Evolutionary conservation across 2,797 vertebrate species (phyloP), one percentile per base, ranked within the genome.

Genomic region (Sebastes vulpes): DNA sequence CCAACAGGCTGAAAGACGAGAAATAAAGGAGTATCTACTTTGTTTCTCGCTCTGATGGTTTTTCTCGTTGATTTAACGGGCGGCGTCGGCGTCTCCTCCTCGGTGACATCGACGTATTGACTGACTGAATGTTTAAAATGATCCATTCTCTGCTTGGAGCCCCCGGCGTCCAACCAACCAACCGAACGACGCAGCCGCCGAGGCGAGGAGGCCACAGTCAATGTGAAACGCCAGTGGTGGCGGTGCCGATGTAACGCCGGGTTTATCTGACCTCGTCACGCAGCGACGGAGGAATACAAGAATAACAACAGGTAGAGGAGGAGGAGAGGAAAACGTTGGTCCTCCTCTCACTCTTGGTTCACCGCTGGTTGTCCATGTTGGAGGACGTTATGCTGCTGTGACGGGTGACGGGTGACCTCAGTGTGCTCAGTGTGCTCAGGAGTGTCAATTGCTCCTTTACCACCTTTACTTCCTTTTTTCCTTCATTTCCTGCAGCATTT

Each of bases 41-140:
- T 21, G 58, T 74, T 75, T 58, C 52, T 69, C 29, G 6, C 46
- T 79, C 64, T 16, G 72, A 56, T 14, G 69, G 72, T 59, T 68
- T 67, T 21, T 59, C 29, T 61, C 16, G n/a, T 65, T n/a, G 72
- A n/a, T 83, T 66, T 79, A 67, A 79, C 48, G 1, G 59, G 56
- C 20, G 1, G 20, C 9, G 0, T 3, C 46, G 7, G 38, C 9
- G 31, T 69, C 65, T 68, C 73, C 46, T 79, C 61, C 75, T 67
- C 73, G 3, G 46, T 9, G 18, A 48, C 46, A 48, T n/a, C 18
- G 46, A n/a, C 46, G 18, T 18, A 48, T 48, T 48, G 46, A 48
- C 46, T n/a, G 46, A n/a, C 46, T 35, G 32, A 35, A 48, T 48
- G 46, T 48, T 48, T 48, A n/a, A 48, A 48, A 48, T 48, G 6